Base-by-base conservation (phyloP, 2,797 vertebrate genomes). In the Microhierax caerulescens region DNA sequence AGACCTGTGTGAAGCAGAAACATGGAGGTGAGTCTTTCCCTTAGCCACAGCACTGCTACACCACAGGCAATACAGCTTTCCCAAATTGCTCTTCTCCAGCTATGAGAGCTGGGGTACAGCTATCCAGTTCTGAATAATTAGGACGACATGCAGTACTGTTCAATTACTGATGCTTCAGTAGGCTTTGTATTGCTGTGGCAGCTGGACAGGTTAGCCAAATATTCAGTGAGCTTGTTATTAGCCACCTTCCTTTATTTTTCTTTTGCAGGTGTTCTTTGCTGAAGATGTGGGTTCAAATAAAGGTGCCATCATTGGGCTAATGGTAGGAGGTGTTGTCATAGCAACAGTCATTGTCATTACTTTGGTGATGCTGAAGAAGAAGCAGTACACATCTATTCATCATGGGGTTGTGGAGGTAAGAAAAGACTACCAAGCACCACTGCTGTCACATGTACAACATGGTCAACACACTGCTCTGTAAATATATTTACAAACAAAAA, bases 321-420 rank as follows among this genome's bases (percentile, higher is more conserved):
- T 99, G 99, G 99, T 99, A 84, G 99, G 99, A 51, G 99, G 99
- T 27, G 99, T 99, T 85, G 99, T 99, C 98, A 99, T 99, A 98
- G 99, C 99, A 84, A 99, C 99, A 7, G 99, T 99, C 97, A 99
- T 99, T 16, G 99, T 99, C 96, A 99, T 99, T 97, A 99, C 99
- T 88, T 98, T 99, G 97, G 99, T 99, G 98, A 99, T 99, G 99
- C 98, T 99, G 97, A 99, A 99, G 98, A 99, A 99, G 99, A 99
- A 99, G 92, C 99, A 99, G 88, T 99, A 99, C 91, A 99, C 99
- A 9, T 99, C 99, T 53, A 99, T 99, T 97, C 99, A 99, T 97
- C 99, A 99, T 25, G 99, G 99, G 18, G 99, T 99, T 63, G 99
- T 99, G 65, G 99, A 99, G 99, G 99, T 99, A 97, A 94, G 98